Percentiles rank a stretch among this genome's conserved stretches.
Conservation (phyloP, 2,888 invertebrate species). For the Baronia brevicornis region DNA sequence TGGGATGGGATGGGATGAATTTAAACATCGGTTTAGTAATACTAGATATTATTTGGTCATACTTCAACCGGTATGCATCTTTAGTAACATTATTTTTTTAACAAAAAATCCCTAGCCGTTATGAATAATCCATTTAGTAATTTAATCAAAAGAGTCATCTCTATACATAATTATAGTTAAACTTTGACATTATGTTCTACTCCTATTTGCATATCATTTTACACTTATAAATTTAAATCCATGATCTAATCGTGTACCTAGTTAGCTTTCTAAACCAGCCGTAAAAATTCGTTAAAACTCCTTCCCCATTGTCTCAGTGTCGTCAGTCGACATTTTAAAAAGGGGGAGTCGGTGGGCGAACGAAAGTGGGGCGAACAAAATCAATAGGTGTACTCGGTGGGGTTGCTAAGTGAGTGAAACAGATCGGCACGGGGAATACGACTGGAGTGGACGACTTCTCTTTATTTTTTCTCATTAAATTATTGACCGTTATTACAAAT, state of each 20-base stretch:
- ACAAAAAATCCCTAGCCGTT: too few relatives aligned
- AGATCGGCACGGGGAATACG: constrained; percentile 38
- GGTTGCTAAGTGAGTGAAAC: constrained; percentile 41
- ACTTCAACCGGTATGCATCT: too few relatives aligned
- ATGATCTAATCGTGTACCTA: constrained; percentile 5
- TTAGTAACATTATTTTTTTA: too few relatives aligned
- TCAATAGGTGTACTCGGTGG: constrained; percentile 47
- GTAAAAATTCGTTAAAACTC: constrained; percentile 33
- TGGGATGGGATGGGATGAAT: too few relatives aligned
- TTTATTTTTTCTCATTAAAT: constrained; percentile 11
- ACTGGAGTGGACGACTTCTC: constrained; percentile 31
- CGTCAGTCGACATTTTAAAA: constrained; percentile 44
- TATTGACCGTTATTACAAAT: constrained; percentile 2
- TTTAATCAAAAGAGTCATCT: too few relatives aligned
- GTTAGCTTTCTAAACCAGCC: constrained; percentile 10
- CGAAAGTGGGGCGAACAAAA: constrained; percentile 53
- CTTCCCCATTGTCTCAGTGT: constrained; percentile 44
- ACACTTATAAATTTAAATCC: not conserved
- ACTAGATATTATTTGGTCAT: too few relatives aligned
- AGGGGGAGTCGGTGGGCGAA: constrained; percentile 29
- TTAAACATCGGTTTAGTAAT: too few relatives aligned
- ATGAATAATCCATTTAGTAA: too few relatives aligned
- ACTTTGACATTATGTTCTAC: too few relatives aligned
- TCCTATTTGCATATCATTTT: too few relatives aligned
- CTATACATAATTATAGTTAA: too few relatives aligned